Conservation (phyloP, 2,113 vertebrate genomes). For the Ploceus nigricollis region DNA sequence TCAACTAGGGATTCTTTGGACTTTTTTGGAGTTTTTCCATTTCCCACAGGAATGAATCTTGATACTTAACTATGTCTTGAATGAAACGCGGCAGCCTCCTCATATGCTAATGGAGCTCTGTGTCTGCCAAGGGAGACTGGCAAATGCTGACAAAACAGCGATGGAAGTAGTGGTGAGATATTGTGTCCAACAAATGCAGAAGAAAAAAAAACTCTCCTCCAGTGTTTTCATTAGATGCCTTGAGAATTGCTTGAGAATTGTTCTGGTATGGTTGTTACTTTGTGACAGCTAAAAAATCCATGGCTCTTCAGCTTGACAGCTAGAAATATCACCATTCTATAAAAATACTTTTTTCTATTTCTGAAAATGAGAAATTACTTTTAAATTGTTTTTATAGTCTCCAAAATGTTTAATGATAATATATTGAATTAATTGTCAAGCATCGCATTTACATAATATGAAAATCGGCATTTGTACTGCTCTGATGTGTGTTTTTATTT, state of each 20-base stretch:
- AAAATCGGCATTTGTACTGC: neutral
- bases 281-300: neutral
- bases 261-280: slow-evolving; percentile 33
- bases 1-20: neutral
- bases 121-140: slow-evolving; percentile 34
- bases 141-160: neutral
- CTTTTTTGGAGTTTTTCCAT: neutral
- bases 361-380: neutral
- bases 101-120: neutral
- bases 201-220: neutral
- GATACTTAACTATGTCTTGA: slow-evolving; percentile 12
- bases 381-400: neutral
- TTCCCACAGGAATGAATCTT: slow-evolving; percentile 8
- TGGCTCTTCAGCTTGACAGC: neutral
- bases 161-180: neutral
- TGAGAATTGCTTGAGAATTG: slow-evolving; percentile 34
- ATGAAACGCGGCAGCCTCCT: slow-evolving; percentile 21
- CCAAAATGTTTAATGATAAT: neutral
- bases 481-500: slow-evolving; percentile 55
- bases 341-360: neutral
- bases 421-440: slow-evolving; percentile 1
- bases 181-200: slow-evolving; percentile 29
- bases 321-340: neutral
- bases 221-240: neutral
- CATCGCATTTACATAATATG: neutral